Conservation (phyloP, 2,888 invertebrate genomes). For the Synanthedon formicaeformis region DNA sequence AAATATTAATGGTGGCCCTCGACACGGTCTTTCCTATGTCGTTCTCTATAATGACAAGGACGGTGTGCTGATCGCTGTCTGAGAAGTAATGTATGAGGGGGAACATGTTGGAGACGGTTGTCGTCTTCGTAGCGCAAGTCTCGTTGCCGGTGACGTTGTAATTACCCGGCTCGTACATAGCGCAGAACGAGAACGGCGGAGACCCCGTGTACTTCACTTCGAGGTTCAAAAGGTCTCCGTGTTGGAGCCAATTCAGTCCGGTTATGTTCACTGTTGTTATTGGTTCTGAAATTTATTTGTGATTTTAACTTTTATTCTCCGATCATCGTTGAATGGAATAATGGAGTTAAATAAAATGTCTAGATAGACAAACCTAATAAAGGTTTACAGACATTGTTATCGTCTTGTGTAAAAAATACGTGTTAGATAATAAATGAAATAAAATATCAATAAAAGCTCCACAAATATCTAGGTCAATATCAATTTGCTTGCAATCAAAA, state of each 20-base stretch:
- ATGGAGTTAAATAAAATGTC: too few species aligned
- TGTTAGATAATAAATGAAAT: neutral
- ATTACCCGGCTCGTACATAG: slow-evolving; percentile 71
- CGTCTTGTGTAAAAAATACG: neutral
- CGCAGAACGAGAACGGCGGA: slow-evolving; percentile 79
- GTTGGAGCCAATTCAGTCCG: slow-evolving; percentile 86
- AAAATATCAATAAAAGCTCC: too few species aligned
- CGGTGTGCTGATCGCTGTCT: slow-evolving; percentile 77
- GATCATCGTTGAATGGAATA: neutral
- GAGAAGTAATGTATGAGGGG: slow-evolving; percentile 77
- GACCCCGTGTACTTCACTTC: slow-evolving; percentile 81
- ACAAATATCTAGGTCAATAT: too few species aligned
- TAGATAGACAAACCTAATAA: neutral
- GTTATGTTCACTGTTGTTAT: slow-evolving; percentile 76
- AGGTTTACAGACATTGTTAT: neutral
- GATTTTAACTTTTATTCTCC: neutral
- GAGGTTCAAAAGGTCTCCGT: slow-evolving; percentile 81
- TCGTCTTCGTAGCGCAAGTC: slow-evolving; percentile 66
- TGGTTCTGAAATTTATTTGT: slow-evolving; percentile 70
- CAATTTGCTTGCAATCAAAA: too few species aligned
- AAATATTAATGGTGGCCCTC: slow-evolving; percentile 82
- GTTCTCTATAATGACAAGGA: slow-evolving; percentile 83
- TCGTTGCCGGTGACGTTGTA: slow-evolving; percentile 84
- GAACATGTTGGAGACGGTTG: slow-evolving; percentile 70
- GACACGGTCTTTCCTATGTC: slow-evolving; percentile 77